These are phyloP conservation scores for Rhopalosiphum padi DNA, from an alignment of 1,140 invertebrate species.

Conservation along the genomic window DNA sequence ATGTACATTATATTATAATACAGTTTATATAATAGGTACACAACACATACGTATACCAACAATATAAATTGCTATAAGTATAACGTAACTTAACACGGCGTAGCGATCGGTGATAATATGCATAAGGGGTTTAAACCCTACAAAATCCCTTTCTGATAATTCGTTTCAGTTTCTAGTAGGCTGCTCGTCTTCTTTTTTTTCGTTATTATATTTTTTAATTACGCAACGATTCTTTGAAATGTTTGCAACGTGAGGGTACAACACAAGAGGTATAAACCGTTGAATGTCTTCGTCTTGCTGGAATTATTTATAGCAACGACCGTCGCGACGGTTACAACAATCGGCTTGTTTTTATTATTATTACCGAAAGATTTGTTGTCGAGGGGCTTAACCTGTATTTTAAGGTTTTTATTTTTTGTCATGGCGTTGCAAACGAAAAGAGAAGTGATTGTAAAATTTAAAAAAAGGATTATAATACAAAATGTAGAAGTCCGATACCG, in stretches of 20 bases:
- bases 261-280: background rate
- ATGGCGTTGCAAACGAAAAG: background rate
- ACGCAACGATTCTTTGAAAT: background rate
- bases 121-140: background rate
- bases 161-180: constrained; percentile 20
- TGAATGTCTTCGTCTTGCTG: background rate
- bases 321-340: background rate
- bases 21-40: background rate
- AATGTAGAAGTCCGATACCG: constrained; percentile 14
- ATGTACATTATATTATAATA: background rate
- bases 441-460: background rate
- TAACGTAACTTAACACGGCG: background rate
- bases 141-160: constrained; percentile 10
- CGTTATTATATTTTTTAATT: constrained; percentile 15
- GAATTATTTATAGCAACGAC: background rate
- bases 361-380: background rate
- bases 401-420: background rate
- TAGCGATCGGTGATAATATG: background rate
- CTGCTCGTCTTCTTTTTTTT: background rate
- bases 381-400: background rate
- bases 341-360: constrained; percentile 14
- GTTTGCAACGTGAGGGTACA: background rate
- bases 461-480: background rate
- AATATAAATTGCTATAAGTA: background rate
- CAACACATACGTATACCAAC: background rate